These are phyloP conservation scores for Asobara japonica DNA, from an alignment of 1,140 invertebrate species.

Conservation along the genomic window DNA sequence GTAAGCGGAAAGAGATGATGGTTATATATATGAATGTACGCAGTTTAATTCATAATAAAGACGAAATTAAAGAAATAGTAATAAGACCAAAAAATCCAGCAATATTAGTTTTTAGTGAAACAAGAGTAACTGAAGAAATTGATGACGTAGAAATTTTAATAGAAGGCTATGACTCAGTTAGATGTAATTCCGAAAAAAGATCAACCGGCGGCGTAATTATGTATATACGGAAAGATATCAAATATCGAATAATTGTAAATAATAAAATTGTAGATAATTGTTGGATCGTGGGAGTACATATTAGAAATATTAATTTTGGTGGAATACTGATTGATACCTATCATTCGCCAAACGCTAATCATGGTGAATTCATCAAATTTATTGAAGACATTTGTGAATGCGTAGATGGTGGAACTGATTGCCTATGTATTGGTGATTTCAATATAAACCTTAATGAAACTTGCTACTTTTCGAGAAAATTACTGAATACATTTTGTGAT, in stretches of 20 bases:
- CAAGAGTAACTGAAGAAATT: conserved; percentile 14
- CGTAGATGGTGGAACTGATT: not conserved
- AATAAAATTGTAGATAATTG: conserved; percentile 3
- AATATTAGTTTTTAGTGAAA: not conserved
- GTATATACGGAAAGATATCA: not conserved
- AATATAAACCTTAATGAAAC: conserved; percentile 18
- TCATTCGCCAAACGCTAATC: conserved; percentile 27
- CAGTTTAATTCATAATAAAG: too few relatives aligned
- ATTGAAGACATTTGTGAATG: conserved; percentile 17
- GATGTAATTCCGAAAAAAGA: conserved; percentile 15
- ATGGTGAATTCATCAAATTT: conserved; percentile 16
- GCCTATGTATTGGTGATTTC: conserved; percentile 17
- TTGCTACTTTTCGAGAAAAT: not conserved
- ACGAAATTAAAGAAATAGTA: too few relatives aligned
- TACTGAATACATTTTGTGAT: not conserved
- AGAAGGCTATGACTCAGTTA: not conserved
- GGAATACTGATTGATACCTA: conserved; percentile 12
- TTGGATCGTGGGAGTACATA: conserved; percentile 19
- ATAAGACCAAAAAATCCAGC: too few relatives aligned
- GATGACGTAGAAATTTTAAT: conserved; percentile 5
- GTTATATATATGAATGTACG: too few relatives aligned
- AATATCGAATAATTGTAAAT: conserved; percentile 1
- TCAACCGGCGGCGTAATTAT: conserved; percentile 10
- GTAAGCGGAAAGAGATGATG: too few relatives aligned
- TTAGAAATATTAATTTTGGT: not conserved